A percentile compares a stretch with the other conserved stretches of the same genome.
phyloP scores from a whole-genome alignment of 2,888 invertebrate genomes.

The Tuberolachnus salignus region DNA sequence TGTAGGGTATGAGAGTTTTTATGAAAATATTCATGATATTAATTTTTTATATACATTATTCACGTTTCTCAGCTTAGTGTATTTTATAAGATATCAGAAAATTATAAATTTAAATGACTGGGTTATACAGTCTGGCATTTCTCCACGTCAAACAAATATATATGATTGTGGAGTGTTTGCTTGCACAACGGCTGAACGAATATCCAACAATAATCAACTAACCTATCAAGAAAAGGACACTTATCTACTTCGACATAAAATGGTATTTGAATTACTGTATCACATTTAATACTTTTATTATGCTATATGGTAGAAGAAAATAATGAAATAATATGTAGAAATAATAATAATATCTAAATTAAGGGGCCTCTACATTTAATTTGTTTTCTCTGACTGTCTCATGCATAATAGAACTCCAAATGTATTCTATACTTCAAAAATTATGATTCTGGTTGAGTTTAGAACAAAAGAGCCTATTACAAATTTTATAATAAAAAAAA shows the following conservation, averaged over 20 bases:
- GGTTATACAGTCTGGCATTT: not conserved
- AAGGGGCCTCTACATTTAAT: too few relatives aligned
- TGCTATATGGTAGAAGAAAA: too few relatives aligned
- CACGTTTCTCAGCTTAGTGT: too few relatives aligned
- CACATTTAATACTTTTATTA: too few relatives aligned
- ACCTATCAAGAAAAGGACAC: not conserved
- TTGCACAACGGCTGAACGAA: not conserved
- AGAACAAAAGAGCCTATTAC: too few relatives aligned
- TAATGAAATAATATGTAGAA: too few relatives aligned
- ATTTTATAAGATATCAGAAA: not conserved
- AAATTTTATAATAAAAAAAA: too few relatives aligned
- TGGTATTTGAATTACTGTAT: not conserved
- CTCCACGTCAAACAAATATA: not conserved
- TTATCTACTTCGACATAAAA: not conserved
- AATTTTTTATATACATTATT: not conserved
- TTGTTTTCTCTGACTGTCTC: too few relatives aligned
- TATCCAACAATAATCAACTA: not conserved
- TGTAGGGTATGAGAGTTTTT: not conserved
- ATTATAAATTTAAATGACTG: not conserved
- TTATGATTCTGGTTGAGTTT: too few relatives aligned
- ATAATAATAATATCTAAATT: too few relatives aligned
- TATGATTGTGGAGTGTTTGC: slow-evolving; percentile 8
- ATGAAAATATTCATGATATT: not conserved
- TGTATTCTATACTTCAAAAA: too few relatives aligned
- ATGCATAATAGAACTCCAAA: too few relatives aligned